Evolutionary conservation across 2,797 vertebrate genomes (phyloP).

Genomic region (Cephalopachus bancanus): DNA sequence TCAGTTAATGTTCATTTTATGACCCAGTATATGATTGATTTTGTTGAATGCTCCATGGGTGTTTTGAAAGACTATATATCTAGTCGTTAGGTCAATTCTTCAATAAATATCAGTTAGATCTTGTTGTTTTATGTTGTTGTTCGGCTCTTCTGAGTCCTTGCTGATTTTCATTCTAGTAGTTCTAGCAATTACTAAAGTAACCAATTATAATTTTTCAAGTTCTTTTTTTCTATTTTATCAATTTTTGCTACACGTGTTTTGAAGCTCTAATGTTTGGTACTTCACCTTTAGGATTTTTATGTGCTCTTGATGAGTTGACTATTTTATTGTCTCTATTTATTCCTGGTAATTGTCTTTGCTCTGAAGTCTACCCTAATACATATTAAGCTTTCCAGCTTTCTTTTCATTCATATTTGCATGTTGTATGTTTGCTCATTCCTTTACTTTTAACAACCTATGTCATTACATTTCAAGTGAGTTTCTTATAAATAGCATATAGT

Average conservation of each 20-base stretch:
- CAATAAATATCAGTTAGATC: conserved; percentile 15
- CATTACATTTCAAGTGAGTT: not conserved
- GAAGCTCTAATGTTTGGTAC: not conserved
- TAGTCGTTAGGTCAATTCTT: not conserved
- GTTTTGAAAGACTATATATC: not conserved
- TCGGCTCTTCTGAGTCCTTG: conserved; percentile 14
- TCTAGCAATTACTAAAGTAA: conserved; percentile 28
- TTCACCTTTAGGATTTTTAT: not conserved
- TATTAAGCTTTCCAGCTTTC: not conserved
- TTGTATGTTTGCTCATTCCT: conserved; percentile 11
- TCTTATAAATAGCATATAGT: not conserved
- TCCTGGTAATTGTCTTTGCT: not conserved
- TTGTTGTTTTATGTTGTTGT: not conserved
- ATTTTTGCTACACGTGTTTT: conserved; percentile 12
- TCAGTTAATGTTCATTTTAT: not conserved
- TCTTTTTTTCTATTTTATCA: not conserved
- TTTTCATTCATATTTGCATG: conserved; percentile 14
- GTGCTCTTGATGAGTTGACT: not conserved
- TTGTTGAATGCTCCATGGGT: not conserved
- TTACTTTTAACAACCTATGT: conserved; percentile 15
- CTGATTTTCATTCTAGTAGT: conserved; percentile 43
- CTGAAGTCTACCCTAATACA: conserved; percentile 13
- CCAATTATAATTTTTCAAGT: conserved; percentile 16
- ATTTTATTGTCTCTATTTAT: not conserved
- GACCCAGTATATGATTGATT: not conserved